phyloP scores from a whole-genome alignment of 2,113 vertebrate species.

The Indicator maculatus region DNA sequence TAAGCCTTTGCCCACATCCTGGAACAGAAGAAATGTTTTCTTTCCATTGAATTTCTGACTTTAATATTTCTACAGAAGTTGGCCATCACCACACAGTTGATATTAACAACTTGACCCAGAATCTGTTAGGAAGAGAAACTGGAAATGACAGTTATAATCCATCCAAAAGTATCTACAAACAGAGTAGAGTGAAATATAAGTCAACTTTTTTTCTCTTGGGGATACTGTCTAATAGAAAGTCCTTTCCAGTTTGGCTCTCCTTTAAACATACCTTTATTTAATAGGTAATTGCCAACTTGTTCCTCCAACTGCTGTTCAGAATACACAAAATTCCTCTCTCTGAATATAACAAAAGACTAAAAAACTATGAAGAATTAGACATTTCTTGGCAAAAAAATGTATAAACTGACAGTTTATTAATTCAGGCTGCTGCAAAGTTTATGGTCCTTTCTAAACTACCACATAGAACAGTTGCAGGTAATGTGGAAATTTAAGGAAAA shows the following conservation, averaged over 20 bases:
- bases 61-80: constrained; percentile 30
- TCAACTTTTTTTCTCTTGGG: neutral
- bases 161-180: neutral
- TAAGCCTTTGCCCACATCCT: constrained; percentile 36
- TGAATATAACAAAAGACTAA: neutral
- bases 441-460: constrained; percentile 28
- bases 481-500: neutral
- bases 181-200: neutral
- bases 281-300: neutral
- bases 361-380: neutral
- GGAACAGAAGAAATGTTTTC: constrained; percentile 44
- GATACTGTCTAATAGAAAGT: neutral
- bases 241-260: neutral
- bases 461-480: neutral
- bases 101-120: constrained; percentile 25
- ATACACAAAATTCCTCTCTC: neutral
- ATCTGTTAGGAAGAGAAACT: constrained; percentile 13
- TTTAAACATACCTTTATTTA: neutral
- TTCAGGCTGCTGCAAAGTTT: constrained; percentile 1
- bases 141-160: neutral
- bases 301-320: neutral
- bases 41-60: constrained; percentile 41
- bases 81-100: neutral
- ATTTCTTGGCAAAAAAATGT: constrained; percentile 1
- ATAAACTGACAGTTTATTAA: constrained; percentile 4